Evolutionary conservation across 2,888 invertebrate genomes (phyloP).

Genomic region (Parnassius smintheus): DNA sequence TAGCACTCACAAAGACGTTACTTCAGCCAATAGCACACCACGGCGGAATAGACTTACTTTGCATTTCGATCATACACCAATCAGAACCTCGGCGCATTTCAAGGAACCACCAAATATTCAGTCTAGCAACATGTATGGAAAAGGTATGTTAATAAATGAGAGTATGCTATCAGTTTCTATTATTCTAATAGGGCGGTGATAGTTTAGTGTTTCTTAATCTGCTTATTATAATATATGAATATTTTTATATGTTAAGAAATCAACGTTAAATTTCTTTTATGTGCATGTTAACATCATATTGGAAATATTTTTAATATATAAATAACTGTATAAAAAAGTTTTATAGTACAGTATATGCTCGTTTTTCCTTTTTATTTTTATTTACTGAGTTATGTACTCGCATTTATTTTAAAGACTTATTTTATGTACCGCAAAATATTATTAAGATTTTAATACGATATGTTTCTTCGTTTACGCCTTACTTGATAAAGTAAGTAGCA

Average conservation of each 20-base stretch:
- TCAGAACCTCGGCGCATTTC: constrained; percentile 86
- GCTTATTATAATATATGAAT: too few species aligned
- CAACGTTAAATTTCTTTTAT: too few species aligned
- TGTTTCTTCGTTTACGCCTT: not conserved
- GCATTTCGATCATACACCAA: constrained; percentile 86
- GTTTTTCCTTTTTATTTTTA: too few species aligned
- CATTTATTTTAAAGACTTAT: not conserved
- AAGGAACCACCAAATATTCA: constrained; percentile 84
- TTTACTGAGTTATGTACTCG: not conserved
- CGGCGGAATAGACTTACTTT: constrained; percentile 85
- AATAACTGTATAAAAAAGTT: too few species aligned
- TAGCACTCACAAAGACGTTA: constrained; percentile 48
- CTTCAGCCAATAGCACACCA: constrained; percentile 75
- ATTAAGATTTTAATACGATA: not conserved
- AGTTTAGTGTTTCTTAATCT: too few species aligned
- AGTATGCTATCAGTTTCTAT: too few species aligned
- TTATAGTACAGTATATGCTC: too few species aligned
- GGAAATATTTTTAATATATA: too few species aligned
- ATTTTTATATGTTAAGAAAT: too few species aligned
- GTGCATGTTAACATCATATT: too few species aligned
- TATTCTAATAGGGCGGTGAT: too few species aligned
- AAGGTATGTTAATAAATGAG: constrained; percentile 49
- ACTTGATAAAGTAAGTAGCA: too few species aligned
- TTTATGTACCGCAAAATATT: not conserved
- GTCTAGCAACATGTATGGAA: constrained; percentile 55